Base-by-base conservation (phyloP, 2,797 vertebrate species). In the Eidolon dupreanum region DNA sequence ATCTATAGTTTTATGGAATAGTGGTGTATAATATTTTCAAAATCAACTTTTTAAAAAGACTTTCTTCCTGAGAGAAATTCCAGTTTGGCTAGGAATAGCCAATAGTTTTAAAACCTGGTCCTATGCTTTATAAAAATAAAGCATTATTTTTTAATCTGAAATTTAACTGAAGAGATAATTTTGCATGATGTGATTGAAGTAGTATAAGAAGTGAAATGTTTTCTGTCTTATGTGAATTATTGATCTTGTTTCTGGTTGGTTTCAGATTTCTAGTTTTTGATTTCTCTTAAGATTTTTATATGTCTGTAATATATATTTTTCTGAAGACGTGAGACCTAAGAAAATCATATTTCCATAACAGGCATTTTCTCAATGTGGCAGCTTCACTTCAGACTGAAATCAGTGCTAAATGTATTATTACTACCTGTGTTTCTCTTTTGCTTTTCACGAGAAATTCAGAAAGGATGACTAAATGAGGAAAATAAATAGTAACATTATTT, bases 381-480 rank as follows among this genome's bases (percentile, higher is more conserved):
- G 12, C 28, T 92, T 93, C 28, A 87, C 17, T 83, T 87, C 31
- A 94, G 66, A 26, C 81, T 93, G 55, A 71, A 28, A 57, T 66
- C 28, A 53, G 12, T 94, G 31, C 24, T 81, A 70, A 41, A 24
- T 78, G 49, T 22, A 68, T 84, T 96, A 33, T 2, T 95, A 68
- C n/a, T 94, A 65, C 38, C 17, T 81, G 1, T 71, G 19, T 95
- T 75, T 95, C 19, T 79, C 13, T 74, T 70, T 82, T 85, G 51
- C 28, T 94, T 93, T 75, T 93, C 9, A 53, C 85, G 59, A 41
- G 63, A 92, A 91, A 63, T 95, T 97, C 33, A 81, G 71, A 74
- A 92, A 92, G 87, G 31, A 38, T 74, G n/a, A 94, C 70, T 57
- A 65, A 91, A 53, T 7, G 55, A 65, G 51, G 33, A 83, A 90